These are phyloP conservation scores for Caenorhabditis becei DNA, from an alignment of 2,888 invertebrate species.

Conservation along the genomic window DNA sequence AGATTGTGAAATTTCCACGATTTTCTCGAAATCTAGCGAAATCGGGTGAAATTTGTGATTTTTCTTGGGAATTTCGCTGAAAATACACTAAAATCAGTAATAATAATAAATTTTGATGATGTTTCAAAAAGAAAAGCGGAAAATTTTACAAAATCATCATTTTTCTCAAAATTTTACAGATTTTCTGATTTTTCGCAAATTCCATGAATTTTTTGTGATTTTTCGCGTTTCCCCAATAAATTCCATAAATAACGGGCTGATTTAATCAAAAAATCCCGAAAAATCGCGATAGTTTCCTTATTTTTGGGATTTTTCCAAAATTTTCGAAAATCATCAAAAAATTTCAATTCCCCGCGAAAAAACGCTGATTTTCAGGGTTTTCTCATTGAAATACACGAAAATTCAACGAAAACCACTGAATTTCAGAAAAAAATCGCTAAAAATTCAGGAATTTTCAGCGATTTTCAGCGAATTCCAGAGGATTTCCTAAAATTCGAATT, in stretches of 20 bases:
- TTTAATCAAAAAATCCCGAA: background rate
- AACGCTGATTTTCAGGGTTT: background rate
- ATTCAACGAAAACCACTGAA: background rate
- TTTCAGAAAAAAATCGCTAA: background rate
- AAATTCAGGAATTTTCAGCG: constrained; percentile 1
- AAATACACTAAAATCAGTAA: too few relatives aligned
- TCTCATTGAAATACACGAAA: too few relatives aligned
- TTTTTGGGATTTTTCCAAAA: background rate
- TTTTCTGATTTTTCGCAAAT: background rate
- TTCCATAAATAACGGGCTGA: background rate
- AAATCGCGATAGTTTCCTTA: background rate
- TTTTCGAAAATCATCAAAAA: constrained; percentile 11
- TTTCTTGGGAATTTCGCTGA: too few relatives aligned
- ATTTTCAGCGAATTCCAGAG: constrained; percentile 2
- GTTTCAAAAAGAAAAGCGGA: background rate
- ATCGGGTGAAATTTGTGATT: too few relatives aligned
- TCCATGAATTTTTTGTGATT: background rate
- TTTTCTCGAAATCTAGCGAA: too few relatives aligned
- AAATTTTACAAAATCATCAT: background rate
- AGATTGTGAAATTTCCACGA: too few relatives aligned
- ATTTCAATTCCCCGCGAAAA: background rate
- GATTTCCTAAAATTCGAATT: background rate
- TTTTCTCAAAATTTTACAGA: background rate
- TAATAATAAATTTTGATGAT: too few relatives aligned
- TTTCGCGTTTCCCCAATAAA: too few relatives aligned